phyloP scores from a whole-genome alignment of 2,797 vertebrate genomes.

The Salmo trutta region DNA sequence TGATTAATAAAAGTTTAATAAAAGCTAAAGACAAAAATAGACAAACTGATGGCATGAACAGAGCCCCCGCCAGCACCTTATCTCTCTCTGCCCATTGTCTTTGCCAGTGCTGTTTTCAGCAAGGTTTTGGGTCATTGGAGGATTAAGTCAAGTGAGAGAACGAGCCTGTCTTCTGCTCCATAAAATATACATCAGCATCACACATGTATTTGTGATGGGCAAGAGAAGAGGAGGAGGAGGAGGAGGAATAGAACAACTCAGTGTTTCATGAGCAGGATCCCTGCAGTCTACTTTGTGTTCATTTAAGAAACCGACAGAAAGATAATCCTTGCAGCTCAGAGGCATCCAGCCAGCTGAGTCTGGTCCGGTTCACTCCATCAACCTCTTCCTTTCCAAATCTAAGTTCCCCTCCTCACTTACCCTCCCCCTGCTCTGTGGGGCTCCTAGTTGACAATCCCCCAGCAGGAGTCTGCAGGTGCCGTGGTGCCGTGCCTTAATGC shows the following conservation, averaged over 20 bases:
- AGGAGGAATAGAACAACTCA: slow-evolving; percentile 38
- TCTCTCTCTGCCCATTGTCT: background rate
- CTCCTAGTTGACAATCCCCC: background rate
- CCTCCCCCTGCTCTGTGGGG: background rate
- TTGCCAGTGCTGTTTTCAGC: slow-evolving; percentile 50
- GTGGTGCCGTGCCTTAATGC: slow-evolving; percentile 10
- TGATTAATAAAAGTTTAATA: background rate
- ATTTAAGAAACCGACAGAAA: slow-evolving; percentile 58
- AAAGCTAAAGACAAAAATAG: background rate
- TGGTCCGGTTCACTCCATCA: slow-evolving; percentile 11
- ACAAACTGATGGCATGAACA: background rate
- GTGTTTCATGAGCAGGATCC: slow-evolving; percentile 71
- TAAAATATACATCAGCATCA: slow-evolving; percentile 63
- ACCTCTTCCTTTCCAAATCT: background rate
- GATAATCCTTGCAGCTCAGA: slow-evolving; percentile 14
- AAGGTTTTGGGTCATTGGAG: slow-evolving; percentile 38
- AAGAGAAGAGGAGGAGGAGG: slow-evolving; percentile 33
- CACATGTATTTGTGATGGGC: slow-evolving; percentile 35
- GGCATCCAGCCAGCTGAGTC: slow-evolving; percentile 17
- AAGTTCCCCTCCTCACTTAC: background rate
- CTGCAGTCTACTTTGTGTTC: slow-evolving; percentile 59
- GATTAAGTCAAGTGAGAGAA: slow-evolving; percentile 50
- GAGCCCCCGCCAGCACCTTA: background rate
- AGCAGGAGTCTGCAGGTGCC: background rate
- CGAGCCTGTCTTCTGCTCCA: slow-evolving; percentile 42